These are phyloP conservation scores for Triops longicaudatus DNA, from an alignment of 1,140 invertebrate species.

Conservation along the genomic window DNA sequence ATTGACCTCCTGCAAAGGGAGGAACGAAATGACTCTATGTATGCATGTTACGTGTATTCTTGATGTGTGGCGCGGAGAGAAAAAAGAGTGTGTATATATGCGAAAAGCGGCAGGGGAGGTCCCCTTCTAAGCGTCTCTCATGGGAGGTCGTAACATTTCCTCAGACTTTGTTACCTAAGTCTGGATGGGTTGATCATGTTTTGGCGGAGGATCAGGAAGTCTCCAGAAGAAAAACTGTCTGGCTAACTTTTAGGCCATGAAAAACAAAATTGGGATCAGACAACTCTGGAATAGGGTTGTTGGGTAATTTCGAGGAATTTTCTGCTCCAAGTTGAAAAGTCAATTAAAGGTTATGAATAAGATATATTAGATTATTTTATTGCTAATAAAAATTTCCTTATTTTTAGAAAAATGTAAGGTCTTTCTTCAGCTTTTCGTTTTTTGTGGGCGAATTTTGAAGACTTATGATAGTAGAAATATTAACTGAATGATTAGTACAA, in stretches of 20 bases:
- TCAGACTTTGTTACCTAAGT: not conserved
- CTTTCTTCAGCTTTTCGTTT: too few species aligned
- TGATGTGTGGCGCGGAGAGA: not conserved
- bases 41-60: not conserved
- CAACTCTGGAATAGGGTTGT: too few species aligned
- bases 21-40: not conserved
- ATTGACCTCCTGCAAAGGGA: constrained; percentile 5
- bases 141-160: constrained; percentile 5
- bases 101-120: constrained; percentile 5
- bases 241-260: not conserved
- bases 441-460: too few species aligned
- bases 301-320: too few species aligned
- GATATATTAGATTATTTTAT: too few species aligned
- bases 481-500: too few species aligned
- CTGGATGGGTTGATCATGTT: constrained; percentile 7
- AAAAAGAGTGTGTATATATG: not conserved
- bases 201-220: not conserved
- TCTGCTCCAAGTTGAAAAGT: too few species aligned
- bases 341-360: too few species aligned
- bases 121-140: not conserved
- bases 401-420: too few species aligned
- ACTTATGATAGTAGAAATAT: too few species aligned
- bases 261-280: too few species aligned
- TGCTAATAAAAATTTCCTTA: too few species aligned
- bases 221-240: not conserved